Evolutionary conservation across 2,113 vertebrate species (phyloP).

Genomic region (Carassius carassius): DNA sequence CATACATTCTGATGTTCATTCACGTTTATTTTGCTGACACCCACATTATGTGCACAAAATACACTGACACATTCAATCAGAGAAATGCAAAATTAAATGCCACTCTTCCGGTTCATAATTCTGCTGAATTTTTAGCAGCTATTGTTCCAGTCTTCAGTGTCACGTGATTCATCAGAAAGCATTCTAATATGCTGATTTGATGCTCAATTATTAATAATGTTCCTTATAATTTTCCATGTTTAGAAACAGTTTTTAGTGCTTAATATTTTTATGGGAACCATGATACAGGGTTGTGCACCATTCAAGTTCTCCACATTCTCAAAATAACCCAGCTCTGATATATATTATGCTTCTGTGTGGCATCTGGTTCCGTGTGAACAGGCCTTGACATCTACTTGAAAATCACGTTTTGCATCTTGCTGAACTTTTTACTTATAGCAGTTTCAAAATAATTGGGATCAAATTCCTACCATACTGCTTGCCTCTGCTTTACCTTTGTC

Average conservation of each 20-base stretch:
- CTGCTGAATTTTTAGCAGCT: not conserved
- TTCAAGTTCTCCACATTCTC: not conserved
- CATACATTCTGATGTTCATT: too few species aligned
- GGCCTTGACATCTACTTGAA: not conserved
- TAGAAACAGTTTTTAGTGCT: not conserved
- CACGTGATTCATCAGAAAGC: not conserved
- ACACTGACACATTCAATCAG: too few species aligned
- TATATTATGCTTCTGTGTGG: not conserved
- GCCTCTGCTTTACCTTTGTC: not conserved
- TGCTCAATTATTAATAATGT: not conserved
- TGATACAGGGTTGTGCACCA: not conserved
- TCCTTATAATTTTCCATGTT: not conserved
- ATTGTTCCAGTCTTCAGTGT: not conserved
- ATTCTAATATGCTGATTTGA: not conserved
- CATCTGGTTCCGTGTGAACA: constrained; percentile 2
- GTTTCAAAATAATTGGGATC: not conserved
- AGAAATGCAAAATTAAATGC: too few species aligned
- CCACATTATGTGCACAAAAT: too few species aligned
- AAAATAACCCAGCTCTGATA: not conserved
- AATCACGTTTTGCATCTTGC: not conserved
- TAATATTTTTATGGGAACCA: not conserved
- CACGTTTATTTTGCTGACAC: too few species aligned
- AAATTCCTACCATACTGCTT: not conserved
- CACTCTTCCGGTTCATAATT: too few species aligned
- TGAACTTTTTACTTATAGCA: not conserved